A percentile compares a stretch with the other conserved stretches of the same genome.
Conservation (phyloP, 2,888 invertebrate species). For the Tinea semifulvella region DNA sequence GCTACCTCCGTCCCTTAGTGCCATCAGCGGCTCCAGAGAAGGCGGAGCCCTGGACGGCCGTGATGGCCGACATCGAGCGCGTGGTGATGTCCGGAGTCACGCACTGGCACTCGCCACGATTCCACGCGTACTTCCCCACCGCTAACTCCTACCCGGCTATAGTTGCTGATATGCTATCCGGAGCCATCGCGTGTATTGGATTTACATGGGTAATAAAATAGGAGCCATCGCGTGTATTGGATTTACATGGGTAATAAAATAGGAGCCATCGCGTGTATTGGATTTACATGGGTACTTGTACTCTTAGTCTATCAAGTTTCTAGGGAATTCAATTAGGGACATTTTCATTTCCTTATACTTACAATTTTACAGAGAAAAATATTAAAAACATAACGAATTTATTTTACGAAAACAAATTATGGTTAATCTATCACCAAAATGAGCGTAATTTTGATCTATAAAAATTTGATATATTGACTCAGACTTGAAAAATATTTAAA, state of each 20-base stretch:
- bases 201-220: conserved; percentile 87
- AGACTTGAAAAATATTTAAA: too few relatives aligned
- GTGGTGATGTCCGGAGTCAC: conserved; percentile 99
- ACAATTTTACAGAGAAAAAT: too few relatives aligned
- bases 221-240: conserved; percentile 96
- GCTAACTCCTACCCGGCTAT: conserved; percentile 94
- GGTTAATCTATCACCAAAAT: too few relatives aligned
- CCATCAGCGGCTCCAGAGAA: conserved; percentile 85
- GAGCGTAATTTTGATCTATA: too few relatives aligned
- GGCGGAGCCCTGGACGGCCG: conserved; percentile 89
- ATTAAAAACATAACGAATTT: too few relatives aligned
- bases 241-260: conserved; percentile 85
- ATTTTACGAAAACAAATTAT: too few relatives aligned
- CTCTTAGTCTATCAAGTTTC: too few relatives aligned
- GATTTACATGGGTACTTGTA: conserved; percentile 96
- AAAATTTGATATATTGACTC: too few relatives aligned
- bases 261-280: conserved; percentile 94
- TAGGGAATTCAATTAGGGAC: too few relatives aligned
- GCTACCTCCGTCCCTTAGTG: conserved; percentile 87
- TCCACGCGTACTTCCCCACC: conserved; percentile 95
- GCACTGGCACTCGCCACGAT: conserved; percentile 96
- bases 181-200: conserved; percentile 94
- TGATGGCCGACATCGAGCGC: conserved; percentile 92
- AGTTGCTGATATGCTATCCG: conserved; percentile 94
- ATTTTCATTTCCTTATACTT: too few relatives aligned